Conservation (phyloP, 2,888 invertebrate genomes). For the Kryphioiulus occultus region DNA sequence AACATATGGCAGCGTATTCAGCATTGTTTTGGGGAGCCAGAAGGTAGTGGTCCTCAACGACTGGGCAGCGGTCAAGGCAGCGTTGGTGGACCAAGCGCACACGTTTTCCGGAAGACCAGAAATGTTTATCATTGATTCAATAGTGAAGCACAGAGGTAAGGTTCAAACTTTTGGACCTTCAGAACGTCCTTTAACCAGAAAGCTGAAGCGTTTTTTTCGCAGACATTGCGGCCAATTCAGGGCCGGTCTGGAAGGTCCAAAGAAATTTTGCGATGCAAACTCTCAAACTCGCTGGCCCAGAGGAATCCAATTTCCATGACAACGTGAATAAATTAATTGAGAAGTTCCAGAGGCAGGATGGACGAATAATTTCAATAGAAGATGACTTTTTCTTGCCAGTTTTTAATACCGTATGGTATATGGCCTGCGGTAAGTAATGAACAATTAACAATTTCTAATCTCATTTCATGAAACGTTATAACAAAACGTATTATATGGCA, state of each 20-base stretch:
- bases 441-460: too few relatives aligned
- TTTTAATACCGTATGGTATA: neutral
- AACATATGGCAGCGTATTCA: neutral
- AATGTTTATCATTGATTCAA: neutral
- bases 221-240: neutral
- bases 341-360: neutral
- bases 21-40: neutral
- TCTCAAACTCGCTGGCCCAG: neutral
- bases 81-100: neutral
- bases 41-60: slow-evolving; percentile 3
- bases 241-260: neutral
- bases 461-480: too few relatives aligned
- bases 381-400: neutral
- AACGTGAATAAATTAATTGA: neutral
- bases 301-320: too few relatives aligned
- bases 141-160: neutral
- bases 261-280: neutral
- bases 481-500: too few relatives aligned
- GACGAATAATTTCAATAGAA: neutral
- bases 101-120: neutral
- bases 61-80: slow-evolving; percentile 25
- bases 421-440: neutral
- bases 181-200: neutral
- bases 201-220: neutral
- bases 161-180: too few relatives aligned